Evolutionary conservation across 2,113 vertebrate genomes (phyloP).

Genomic region (Cololabis saira): DNA sequence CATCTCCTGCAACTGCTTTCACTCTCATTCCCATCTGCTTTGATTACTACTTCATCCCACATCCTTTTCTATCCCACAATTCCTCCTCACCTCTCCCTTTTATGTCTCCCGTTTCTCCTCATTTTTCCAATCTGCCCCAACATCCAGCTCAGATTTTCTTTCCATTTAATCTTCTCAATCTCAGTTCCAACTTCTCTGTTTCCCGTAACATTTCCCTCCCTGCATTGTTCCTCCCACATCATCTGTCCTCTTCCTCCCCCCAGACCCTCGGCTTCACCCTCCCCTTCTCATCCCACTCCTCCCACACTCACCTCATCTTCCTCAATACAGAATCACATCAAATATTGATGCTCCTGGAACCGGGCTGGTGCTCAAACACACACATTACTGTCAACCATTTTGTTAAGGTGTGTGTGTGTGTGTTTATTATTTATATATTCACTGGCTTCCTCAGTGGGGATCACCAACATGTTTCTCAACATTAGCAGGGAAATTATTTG

Average conservation of each 20-base stretch:
- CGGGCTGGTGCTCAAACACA: slow-evolving; percentile 63
- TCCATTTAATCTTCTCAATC: background rate
- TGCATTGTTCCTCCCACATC: background rate
- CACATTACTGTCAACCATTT: slow-evolving; percentile 69
- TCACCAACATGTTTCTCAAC: slow-evolving; percentile 70
- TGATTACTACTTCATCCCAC: background rate
- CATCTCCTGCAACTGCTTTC: background rate
- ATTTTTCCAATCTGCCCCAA: background rate
- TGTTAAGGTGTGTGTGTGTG: slow-evolving; percentile 53
- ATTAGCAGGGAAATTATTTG: slow-evolving; percentile 74
- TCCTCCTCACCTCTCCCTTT: slow-evolving; percentile 5
- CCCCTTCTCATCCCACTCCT: slow-evolving; percentile 6
- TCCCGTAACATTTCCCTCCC: background rate
- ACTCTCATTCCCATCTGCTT: background rate
- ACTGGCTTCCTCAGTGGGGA: slow-evolving; percentile 56
- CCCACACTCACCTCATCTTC: slow-evolving; percentile 26
- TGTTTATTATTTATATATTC: slow-evolving; percentile 75
- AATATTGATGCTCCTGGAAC: slow-evolving; percentile 66
- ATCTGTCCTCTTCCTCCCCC: background rate
- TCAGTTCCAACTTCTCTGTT: background rate
- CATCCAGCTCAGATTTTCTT: background rate
- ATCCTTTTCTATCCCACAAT: background rate
- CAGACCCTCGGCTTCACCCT: background rate
- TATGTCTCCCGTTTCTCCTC: background rate
- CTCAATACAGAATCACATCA: slow-evolving; percentile 57